phyloP scores from a whole-genome alignment of 2,113 vertebrate genomes.

The Clarias gariepinus region DNA sequence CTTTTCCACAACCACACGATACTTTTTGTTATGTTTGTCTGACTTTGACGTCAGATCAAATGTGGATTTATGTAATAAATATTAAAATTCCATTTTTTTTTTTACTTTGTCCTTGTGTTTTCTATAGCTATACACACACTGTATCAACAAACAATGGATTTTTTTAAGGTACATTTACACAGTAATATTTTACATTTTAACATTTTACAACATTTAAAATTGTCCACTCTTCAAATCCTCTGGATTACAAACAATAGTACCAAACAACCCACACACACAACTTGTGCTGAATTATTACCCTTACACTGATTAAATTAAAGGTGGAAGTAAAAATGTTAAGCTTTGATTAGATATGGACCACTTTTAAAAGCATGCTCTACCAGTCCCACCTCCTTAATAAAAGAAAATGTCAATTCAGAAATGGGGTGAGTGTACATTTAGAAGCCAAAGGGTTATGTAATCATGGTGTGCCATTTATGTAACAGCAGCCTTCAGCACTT shows the following conservation, averaged over 20 bases:
- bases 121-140: too few species aligned
- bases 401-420: neutral
- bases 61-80: too few species aligned
- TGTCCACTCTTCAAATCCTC: too few species aligned
- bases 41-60: too few species aligned
- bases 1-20: too few species aligned
- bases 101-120: too few species aligned
- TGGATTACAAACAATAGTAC: neutral
- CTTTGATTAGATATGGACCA: neutral
- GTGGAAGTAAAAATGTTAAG: neutral
- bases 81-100: too few species aligned
- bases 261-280: neutral
- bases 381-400: neutral
- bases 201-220: too few species aligned
- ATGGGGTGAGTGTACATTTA: neutral
- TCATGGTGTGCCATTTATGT: constrained; percentile 44
- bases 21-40: too few species aligned
- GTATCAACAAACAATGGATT: neutral
- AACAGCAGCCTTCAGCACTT: constrained; percentile 18
- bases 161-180: neutral
- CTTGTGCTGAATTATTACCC: neutral
- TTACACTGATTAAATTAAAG: neutral
- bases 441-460: constrained; percentile 43
- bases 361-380: neutral
- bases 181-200: neutral